Conservation (phyloP, 1,140 invertebrate genomes). For the Philotrypesis tridentata region DNA sequence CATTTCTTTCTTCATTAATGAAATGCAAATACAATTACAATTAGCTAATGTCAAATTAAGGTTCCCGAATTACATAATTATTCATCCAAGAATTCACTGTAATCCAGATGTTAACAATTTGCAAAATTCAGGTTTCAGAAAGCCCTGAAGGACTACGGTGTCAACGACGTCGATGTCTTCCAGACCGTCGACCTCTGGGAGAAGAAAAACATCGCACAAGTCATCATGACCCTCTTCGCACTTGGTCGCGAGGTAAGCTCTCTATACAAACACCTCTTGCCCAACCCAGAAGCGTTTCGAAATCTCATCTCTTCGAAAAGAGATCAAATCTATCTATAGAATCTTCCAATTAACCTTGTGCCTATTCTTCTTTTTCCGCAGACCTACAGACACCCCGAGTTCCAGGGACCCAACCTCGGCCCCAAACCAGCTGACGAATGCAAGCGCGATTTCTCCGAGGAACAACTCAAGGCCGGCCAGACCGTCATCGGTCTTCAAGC, state of each 20-base stretch:
- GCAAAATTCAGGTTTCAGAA: conserved; percentile 82
- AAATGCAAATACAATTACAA: too few relatives aligned
- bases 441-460: conserved; percentile 91
- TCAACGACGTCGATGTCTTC: conserved; percentile 92
- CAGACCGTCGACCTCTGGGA: conserved; percentile 96
- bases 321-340: not conserved
- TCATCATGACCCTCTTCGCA: conserved; percentile 90
- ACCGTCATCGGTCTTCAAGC: conserved; percentile 92
- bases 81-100: too few relatives aligned
- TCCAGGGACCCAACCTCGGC: conserved; percentile 88
- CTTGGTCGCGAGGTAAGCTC: conserved; percentile 87
- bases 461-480: conserved; percentile 89
- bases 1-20: too few relatives aligned
- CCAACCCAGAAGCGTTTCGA: conserved; percentile 50
- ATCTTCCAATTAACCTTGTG: not conserved
- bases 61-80: too few relatives aligned
- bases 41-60: too few relatives aligned
- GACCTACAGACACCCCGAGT: conserved; percentile 92
- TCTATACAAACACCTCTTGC: not conserved
- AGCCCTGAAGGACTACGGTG: conserved; percentile 89
- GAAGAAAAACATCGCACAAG: conserved; percentile 92
- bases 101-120: too few relatives aligned
- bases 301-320: conserved; percentile 33
- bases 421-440: conserved; percentile 90
- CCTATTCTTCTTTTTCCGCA: conserved; percentile 63